Evolutionary conservation across 2,113 vertebrate genomes (phyloP).

Genomic region (Ovis canadensis): DNA sequence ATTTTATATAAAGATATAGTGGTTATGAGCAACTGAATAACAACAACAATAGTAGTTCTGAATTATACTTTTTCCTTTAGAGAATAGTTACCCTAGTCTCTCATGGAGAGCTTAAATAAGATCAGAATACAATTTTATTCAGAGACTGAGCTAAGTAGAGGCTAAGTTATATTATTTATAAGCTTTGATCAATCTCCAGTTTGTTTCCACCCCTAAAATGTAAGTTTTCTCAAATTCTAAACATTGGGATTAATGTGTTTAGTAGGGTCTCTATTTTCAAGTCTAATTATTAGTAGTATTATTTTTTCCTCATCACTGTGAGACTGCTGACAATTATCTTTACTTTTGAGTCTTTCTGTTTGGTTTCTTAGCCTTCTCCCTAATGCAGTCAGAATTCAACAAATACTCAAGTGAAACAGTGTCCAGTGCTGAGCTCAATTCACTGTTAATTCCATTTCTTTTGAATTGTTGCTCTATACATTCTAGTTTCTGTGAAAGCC

Average conservation of each 20-base stretch:
- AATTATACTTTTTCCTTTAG: neutral
- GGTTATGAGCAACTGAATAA: neutral
- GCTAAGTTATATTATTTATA: neutral
- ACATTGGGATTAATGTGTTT: neutral
- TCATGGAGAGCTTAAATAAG: neutral
- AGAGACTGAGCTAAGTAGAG: neutral
- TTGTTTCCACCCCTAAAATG: neutral
- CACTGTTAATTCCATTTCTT: neutral
- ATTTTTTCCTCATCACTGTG: neutral
- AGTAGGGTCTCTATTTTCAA: neutral
- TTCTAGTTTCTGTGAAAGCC: neutral
- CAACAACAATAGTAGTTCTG: neutral
- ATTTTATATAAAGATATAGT: neutral
- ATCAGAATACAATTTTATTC: neutral
- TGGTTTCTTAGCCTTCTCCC: neutral
- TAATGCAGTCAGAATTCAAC: neutral
- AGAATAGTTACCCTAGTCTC: neutral
- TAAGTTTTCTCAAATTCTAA: neutral
- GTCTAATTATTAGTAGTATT: neutral
- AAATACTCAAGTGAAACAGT: neutral
- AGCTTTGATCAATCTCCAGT: neutral
- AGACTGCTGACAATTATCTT: slow-evolving; percentile 19
- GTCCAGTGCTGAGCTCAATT: neutral
- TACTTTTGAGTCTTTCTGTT: neutral
- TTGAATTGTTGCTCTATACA: neutral